Conservation (phyloP, 2,113 vertebrate genomes). For the Galbula dea region DNA sequence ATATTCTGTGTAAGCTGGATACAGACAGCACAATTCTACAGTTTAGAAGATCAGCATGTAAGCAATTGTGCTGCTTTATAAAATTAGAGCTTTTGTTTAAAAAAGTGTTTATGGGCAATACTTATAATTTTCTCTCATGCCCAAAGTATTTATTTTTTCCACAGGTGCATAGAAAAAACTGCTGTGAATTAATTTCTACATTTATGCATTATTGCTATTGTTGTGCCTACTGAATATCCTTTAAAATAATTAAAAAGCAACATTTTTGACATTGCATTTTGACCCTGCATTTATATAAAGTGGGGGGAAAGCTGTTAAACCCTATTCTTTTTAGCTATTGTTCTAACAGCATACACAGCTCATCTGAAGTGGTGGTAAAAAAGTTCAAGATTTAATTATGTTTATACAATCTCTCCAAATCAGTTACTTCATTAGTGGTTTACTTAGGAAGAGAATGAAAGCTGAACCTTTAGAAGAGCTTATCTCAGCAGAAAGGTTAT, state of each 20-base stretch:
- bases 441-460: neutral
- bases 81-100: neutral
- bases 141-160: neutral
- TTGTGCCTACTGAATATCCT: neutral
- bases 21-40: neutral
- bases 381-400: neutral
- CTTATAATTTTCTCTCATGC: neutral
- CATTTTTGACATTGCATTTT: too few relatives aligned
- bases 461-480: neutral
- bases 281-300: neutral
- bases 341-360: neutral
- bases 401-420: neutral
- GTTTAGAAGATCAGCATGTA: neutral
- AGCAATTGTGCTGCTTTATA: neutral
- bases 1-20: neutral
- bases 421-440: neutral
- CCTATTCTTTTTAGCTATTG: neutral
- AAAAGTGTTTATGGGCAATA: neutral
- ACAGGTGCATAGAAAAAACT: neutral
- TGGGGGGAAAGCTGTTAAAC: neutral
- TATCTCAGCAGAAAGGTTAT: constrained; percentile 2
- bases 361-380: neutral
- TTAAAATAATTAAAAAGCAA: neutral
- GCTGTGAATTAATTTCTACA: neutral
- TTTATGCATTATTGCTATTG: neutral